Base-by-base conservation (phyloP, 2,888 invertebrate species). In the Cephonodes hylas region DNA sequence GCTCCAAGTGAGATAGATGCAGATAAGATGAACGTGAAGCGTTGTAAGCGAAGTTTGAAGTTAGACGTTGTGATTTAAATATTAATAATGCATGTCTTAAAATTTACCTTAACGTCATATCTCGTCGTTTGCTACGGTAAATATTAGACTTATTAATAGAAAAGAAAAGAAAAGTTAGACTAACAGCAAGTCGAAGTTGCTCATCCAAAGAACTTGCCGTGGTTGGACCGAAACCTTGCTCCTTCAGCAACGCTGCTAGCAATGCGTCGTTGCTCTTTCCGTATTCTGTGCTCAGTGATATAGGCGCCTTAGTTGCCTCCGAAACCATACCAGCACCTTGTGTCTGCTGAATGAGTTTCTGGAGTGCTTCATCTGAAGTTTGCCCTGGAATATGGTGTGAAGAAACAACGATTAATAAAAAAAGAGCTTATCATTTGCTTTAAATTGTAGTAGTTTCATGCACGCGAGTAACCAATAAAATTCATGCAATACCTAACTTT, bases 201-300 rank as follows among this genome's bases (percentile, higher is more conserved):
- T 94, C 93, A 73, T 93, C 93, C 76, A 94, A 84, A 61, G 93
- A 90, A 85, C 93, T 94, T 71, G 95, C 95, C 65, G 95, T 95
- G n/a, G 94, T 93, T 3, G 96, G 96, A 63, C 94, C 95, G 71
- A 96, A 95, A 44, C 96, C 96, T 77, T 95, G 94, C 73, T 95
- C 94, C 84, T 95, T 95, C 58, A 96, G 85, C 61, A 96, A 84
- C 2, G 95, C 95, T 0, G 96, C 95, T 25, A 96, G 88, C 65
- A 96, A 85, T 0, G 96, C 96, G 65, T 96, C 96, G 72, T 95
- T 94, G 64, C 94, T 94, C 72, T 94, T 93, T 13, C 95, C 95
- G 63, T 92, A 94, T 72, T 93, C 93, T 7, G 93, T 93, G 75
- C 93, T 93, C 64, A 93, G 71, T 13, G 89, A 85, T 23, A 89